Percentiles rank a stretch among this genome's conserved stretches.
Conservation (phyloP, 2,888 invertebrate genomes). For the Ophraella communa region DNA sequence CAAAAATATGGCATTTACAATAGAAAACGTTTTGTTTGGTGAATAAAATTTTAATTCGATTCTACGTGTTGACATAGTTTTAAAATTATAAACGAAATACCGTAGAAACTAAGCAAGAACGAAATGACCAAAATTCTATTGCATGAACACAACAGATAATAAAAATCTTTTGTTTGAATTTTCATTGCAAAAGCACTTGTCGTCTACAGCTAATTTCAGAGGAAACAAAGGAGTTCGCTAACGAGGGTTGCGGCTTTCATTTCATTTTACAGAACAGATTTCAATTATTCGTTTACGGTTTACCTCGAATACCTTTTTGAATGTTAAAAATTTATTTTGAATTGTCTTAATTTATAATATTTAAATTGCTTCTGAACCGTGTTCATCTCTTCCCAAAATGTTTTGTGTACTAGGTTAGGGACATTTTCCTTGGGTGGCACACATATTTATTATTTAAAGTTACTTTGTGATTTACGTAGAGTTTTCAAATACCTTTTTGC, state of each 20-base stretch:
- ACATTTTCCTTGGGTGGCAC: too few relatives aligned
- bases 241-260: not conserved
- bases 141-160: not conserved
- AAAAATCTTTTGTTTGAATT: not conserved
- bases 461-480: too few relatives aligned
- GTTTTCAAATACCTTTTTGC: too few relatives aligned
- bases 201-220: not conserved
- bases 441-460: too few relatives aligned
- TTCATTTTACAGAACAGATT: not conserved
- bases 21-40: not conserved
- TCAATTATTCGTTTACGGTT: not conserved
- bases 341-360: not conserved
- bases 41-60: not conserved
- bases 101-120: not conserved
- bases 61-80: not conserved
- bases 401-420: too few relatives aligned
- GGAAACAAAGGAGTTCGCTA: not conserved
- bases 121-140: not conserved
- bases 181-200: not conserved
- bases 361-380: not conserved
- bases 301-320: not conserved
- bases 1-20: not conserved
- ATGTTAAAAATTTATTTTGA: not conserved
- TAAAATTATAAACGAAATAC: not conserved
- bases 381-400: not conserved